Evolutionary conservation across 2,113 vertebrate genomes (phyloP), one percentile per base, ranked within the genome.

Genomic region (Laticauda colubrina): DNA sequence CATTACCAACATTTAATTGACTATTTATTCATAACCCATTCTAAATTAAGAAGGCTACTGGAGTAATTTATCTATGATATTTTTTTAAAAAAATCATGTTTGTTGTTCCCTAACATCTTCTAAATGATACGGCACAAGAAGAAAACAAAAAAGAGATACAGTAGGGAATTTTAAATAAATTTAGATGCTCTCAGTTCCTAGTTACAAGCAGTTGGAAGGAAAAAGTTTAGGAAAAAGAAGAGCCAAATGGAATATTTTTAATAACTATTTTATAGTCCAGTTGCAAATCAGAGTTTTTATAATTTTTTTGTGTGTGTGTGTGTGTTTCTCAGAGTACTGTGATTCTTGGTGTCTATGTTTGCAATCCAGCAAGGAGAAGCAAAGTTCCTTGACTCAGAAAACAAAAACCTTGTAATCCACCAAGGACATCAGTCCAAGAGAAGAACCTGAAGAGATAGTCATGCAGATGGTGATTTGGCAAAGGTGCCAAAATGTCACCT

Each of bases 401-500:
- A 95, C 34, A 93, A 94, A 39, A 93, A 90, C 86, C 90, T 59
- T 96, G 81, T 95, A 92, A 54, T 91, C 93, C 94, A 94, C 59
- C 87, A 94, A 95, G 94, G 91, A 23, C 93, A 94, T 92, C 89
- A 95, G 92, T 91, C 92, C 92, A 86, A 88, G 95, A 54, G 87
- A 92, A 93, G 88, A 96, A 96, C 92, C 53, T 90, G 81, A 94
- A 92, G 85, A n/a, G 64, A 90, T 95, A 89, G 45, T 4, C 2
- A 34, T 94, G 85, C 91, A 64, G 56, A 90, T 96, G 94, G 91
- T 85, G 92, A 87, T 24, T 11, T 95, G 95, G 94, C 93, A 91
- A 10, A 64, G 57, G 15, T 11, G 4, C 29, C 4, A 15, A 87
- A 15, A 57, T 29, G 51, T 54, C 86, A 39, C 43, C 54, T 54